Conservation (phyloP, 2,797 vertebrate species). For the Mionectes olivaceus region DNA sequence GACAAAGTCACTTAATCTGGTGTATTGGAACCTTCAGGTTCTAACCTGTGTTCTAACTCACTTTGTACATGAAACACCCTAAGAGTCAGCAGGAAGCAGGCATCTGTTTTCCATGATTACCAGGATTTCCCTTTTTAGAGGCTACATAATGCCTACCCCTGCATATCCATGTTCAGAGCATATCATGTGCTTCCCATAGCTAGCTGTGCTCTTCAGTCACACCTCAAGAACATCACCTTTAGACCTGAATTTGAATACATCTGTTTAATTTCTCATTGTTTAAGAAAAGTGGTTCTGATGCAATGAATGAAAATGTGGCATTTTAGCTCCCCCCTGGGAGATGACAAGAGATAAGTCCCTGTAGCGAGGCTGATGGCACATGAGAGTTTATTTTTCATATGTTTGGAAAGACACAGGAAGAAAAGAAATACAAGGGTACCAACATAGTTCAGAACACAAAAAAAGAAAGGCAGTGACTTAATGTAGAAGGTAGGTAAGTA, state of each 20-base stretch:
- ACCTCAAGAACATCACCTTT: conserved; percentile 27
- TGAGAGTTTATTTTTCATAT: neutral
- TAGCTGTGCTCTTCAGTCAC: neutral
- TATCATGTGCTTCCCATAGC: neutral
- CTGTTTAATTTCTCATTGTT: neutral
- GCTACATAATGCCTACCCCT: neutral
- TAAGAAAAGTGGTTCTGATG: conserved; percentile 2
- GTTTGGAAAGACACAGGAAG: neutral
- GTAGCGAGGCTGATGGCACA: neutral
- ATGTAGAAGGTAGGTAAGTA: neutral
- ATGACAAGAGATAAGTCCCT: neutral
- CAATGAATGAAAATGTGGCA: conserved; percentile 5
- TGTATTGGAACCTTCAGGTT: conserved; percentile 15
- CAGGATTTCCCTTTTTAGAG: neutral
- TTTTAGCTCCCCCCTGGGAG: conserved; percentile 8
- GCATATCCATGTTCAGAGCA: neutral
- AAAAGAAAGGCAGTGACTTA: neutral
- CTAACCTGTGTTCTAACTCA: neutral
- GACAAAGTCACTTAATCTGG: neutral
- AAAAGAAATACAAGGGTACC: conserved; percentile 1
- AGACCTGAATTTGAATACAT: neutral
- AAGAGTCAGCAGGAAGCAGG: neutral
- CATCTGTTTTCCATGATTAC: neutral
- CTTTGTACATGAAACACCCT: neutral
- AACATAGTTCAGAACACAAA: neutral